phyloP scores from a whole-genome alignment of 2,113 vertebrate species.

The Eulemur macaco region DNA sequence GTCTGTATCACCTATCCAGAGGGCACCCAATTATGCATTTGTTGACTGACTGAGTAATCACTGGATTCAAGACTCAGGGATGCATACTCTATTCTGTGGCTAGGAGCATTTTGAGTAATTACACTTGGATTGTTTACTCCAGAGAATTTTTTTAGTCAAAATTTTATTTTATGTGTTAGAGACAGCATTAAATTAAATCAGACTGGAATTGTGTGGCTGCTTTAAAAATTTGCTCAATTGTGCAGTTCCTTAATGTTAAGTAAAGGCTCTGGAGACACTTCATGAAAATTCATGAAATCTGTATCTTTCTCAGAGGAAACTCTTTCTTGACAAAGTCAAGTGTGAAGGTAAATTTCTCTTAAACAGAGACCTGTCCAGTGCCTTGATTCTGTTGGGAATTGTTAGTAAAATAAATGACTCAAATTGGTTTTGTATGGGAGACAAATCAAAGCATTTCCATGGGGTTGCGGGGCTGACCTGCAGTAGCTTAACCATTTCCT shows the following conservation, averaged over 20 bases:
- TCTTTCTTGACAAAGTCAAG: slow-evolving; percentile 79
- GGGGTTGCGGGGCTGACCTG: slow-evolving; percentile 75
- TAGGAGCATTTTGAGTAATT: background rate
- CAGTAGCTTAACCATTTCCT: slow-evolving; percentile 83
- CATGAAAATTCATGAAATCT: slow-evolving; percentile 58
- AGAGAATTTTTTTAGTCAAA: background rate
- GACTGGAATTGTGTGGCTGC: background rate
- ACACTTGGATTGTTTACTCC: background rate
- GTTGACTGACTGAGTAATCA: background rate
- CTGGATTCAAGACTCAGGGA: background rate
- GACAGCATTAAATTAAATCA: background rate
- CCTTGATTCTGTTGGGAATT: slow-evolving; percentile 77
- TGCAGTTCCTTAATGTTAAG: background rate
- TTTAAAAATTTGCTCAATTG: background rate
- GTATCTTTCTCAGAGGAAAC: slow-evolving; percentile 55
- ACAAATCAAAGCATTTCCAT: slow-evolving; percentile 82
- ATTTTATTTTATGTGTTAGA: background rate
- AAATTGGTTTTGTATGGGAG: slow-evolving; percentile 81
- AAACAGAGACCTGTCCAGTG: slow-evolving; percentile 65
- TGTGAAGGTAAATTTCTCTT: slow-evolving; percentile 79
- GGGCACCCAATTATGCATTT: background rate
- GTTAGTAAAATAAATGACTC: slow-evolving; percentile 81
- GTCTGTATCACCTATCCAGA: background rate
- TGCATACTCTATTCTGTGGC: background rate
- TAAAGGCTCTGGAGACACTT: slow-evolving; percentile 10